phyloP scores from a whole-genome alignment of 2,113 vertebrate species.

The Galeopterus variegatus region DNA sequence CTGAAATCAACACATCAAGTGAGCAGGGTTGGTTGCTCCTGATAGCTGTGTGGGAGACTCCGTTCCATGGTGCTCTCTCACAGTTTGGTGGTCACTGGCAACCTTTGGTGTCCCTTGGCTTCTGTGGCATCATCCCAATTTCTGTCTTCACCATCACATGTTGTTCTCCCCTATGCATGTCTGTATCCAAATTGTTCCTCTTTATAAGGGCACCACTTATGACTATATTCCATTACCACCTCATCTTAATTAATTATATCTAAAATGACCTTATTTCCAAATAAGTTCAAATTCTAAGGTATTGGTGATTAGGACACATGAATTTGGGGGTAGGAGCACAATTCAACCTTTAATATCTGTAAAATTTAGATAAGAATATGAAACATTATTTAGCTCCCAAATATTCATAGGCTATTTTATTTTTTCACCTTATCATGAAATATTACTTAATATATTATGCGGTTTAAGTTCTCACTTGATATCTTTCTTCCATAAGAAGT shows the following conservation, averaged over 20 bases:
- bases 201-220: not conserved
- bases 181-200: not conserved
- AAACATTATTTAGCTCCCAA: not conserved
- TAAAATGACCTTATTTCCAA: not conserved
- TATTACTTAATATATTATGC: not conserved
- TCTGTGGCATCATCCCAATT: not conserved
- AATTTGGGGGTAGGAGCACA: not conserved
- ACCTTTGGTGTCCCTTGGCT: not conserved
- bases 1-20: not conserved
- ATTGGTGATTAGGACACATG: not conserved
- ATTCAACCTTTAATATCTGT: not conserved
- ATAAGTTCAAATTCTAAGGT: not conserved
- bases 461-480: not conserved
- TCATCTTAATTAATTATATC: not conserved
- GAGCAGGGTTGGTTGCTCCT: not conserved
- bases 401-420: not conserved
- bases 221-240: not conserved
- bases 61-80: not conserved
- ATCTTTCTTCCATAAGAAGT: not conserved
- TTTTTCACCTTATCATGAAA: slow-evolving; percentile 26
- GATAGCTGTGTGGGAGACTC: not conserved
- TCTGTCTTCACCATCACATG: not conserved
- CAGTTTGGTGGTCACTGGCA: not conserved
- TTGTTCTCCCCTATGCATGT: not conserved
- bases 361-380: not conserved